A percentile compares a stretch with the other conserved stretches of the same genome.
phyloP scores from a whole-genome alignment of 2,797 vertebrate genomes.

The Tinamus major region DNA sequence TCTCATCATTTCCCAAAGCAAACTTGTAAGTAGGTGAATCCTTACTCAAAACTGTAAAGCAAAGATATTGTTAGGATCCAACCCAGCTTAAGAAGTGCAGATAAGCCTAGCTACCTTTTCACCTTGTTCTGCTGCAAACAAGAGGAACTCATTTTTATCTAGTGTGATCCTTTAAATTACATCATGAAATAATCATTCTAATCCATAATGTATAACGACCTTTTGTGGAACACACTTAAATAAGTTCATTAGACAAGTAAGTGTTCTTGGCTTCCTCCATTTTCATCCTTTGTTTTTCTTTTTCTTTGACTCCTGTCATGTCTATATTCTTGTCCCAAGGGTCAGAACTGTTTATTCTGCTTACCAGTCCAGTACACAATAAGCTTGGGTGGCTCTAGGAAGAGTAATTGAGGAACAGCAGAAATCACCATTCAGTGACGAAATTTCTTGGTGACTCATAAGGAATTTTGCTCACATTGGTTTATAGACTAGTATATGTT shows the following conservation, averaged over 20 bases:
- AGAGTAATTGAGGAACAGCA: slow-evolving; percentile 14
- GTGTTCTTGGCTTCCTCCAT: not conserved
- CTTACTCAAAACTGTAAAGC: not conserved
- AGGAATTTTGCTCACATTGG: not conserved
- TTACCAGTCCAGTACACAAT: not conserved
- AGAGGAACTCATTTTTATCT: not conserved
- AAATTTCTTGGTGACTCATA: not conserved
- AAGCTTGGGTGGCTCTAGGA: not conserved
- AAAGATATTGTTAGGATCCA: not conserved
- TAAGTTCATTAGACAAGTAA: not conserved
- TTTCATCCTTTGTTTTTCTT: slow-evolving; percentile 15
- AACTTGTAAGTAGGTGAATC: not conserved
- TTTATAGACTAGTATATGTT: not conserved
- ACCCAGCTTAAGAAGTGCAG: not conserved
- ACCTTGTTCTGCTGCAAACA: not conserved
- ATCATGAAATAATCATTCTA: not conserved
- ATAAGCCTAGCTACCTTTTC: not conserved
- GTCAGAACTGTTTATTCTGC: not conserved
- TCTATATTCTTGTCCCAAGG: not conserved
- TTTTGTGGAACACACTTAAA: not conserved
- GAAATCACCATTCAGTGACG: not conserved
- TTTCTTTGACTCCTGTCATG: not conserved
- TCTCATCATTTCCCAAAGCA: slow-evolving; percentile 13
- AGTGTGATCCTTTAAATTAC: not conserved
- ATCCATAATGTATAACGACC: not conserved